Evolutionary conservation across 30 jellyfish, hydroid and myxozoan species (phyloP), one percentile per base, ranked within the genome.

Genomic region (Cassiopea xamachana): DNA sequence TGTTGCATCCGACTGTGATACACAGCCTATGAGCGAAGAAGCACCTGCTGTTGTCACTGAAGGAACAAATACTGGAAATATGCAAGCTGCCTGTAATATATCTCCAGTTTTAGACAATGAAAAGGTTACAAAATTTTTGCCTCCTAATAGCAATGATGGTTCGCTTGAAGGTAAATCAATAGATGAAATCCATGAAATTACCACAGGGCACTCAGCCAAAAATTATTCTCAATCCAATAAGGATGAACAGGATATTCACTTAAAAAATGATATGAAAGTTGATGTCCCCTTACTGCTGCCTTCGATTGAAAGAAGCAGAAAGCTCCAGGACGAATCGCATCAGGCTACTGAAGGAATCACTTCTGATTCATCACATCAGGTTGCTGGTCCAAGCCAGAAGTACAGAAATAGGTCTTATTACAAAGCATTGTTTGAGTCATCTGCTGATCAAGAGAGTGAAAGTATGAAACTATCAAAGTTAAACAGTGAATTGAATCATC

Each of bases 341-440:
- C 80, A 71, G 15, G 51, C 17, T 7, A 43, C 55, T 18, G 39
- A 27, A 27, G 39, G 39, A 27, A 27, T 27, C 39, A 27, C 39
- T 27, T 27, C 39, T 27, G 39, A 27, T 27, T 27, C 39, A 7
- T 71, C 15, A 2, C 50, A 27, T 71, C 80, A 71, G 15, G 51
- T 2, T 7, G 15, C 55, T 18, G 80, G 39, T 10, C 7, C n/a
- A 7, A 55, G 39, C 50, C 18, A 43, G 39, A 71, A 27, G 15
- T 71, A 76, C 44, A 73, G 97, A 17, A 90, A 83, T 60, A 68
- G 90, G 61, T 90, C 97, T 16, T 90, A 82, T 77, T 84, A 77
- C 70, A 83, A 83, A 60, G 97, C 97, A 2, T 69, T 90, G 1
- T 75, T 77, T 55, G 83, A 85, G 17, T 75, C 51, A 44, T 47